Base-by-base conservation (phyloP, 2,797 vertebrate genomes). In the Sitta carolinensis region DNA sequence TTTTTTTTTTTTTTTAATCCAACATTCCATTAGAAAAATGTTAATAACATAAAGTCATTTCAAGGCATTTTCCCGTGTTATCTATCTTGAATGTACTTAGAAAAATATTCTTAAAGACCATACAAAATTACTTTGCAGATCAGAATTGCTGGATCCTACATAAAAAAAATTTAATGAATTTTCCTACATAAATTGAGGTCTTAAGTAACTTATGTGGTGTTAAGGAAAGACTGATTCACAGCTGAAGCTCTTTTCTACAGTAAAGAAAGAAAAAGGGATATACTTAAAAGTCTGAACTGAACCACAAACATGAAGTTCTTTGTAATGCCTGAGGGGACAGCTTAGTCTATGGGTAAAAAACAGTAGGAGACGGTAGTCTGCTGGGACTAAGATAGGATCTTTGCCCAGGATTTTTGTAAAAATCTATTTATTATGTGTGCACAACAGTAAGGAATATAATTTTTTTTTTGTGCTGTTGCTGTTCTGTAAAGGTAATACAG, bases 311-410 rank as follows among this genome's bases (percentile, higher is more conserved):
- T 27, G 34, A 61, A 84, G 9, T 40, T 66, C 23, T 74, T 69
- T 77, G 64, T 85, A 61, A 36, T 47, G 76, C 64, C 82, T 85
- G 57, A 93, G 64, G 92, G 42, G 19, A 88, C 47, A 91, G 11
- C 16, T 86, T 67, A 63, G 16, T 74, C 12, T 88, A 18, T 38
- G 48, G 23, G 15, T 80, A 85, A 58, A 87, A 93, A 74, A 7
- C 13, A 51, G 12, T 34, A 29, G 25, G 16, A 95, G 47, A 79
- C 40, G 54, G 32, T 74, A 66, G 36, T 42, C 17, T 91, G 36
- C 7, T 85, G 80, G 67, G 26, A 68, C 13, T 27, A 52, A 32
- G 32, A 52, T 19, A 59, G 5, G 10, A 77, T 77, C 14, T 80
- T 77, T 52, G 38, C 36, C 59, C 18, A n/a, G 27, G n/a, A 62